phyloP scores from a whole-genome alignment of 2,113 vertebrate genomes.

The Pygathrix nemaeus region DNA sequence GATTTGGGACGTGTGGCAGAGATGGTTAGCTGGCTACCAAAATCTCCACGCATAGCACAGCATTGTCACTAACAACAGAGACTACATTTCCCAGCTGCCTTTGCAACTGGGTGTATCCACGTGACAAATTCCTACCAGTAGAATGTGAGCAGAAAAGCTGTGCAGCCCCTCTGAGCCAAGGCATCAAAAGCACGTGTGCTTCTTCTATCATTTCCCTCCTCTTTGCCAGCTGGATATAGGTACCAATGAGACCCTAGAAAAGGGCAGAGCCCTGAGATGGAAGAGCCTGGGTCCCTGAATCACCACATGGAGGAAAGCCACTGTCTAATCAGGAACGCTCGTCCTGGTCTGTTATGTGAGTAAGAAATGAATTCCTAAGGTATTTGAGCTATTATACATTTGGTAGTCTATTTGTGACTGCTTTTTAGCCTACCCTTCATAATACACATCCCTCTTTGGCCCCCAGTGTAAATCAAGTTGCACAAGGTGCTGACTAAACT shows the following conservation, averaged over 20 bases:
- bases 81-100: neutral
- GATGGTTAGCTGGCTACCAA: neutral
- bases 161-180: rapidly evolving
- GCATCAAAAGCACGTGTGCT: neutral
- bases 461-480: neutral
- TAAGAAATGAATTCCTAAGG: neutral
- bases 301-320: neutral
- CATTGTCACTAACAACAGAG: neutral
- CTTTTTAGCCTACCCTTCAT: neutral
- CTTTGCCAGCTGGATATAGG: neutral
- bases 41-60: neutral
- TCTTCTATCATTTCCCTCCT: neutral
- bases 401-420: neutral
- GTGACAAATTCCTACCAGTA: neutral
- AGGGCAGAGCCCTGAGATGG: neutral
- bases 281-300: neutral
- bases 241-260: neutral
- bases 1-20: neutral
- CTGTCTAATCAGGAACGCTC: neutral
- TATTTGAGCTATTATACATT: too few relatives aligned
- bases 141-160: neutral
- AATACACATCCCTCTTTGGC: neutral
- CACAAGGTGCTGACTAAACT: slow-evolving; percentile 38
- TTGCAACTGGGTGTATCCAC: neutral
- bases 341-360: neutral